A percentile compares a stretch with the other conserved stretches of the same genome.
Conservation (phyloP, 2,113 vertebrate species). For the Cichladusa arquata region DNA sequence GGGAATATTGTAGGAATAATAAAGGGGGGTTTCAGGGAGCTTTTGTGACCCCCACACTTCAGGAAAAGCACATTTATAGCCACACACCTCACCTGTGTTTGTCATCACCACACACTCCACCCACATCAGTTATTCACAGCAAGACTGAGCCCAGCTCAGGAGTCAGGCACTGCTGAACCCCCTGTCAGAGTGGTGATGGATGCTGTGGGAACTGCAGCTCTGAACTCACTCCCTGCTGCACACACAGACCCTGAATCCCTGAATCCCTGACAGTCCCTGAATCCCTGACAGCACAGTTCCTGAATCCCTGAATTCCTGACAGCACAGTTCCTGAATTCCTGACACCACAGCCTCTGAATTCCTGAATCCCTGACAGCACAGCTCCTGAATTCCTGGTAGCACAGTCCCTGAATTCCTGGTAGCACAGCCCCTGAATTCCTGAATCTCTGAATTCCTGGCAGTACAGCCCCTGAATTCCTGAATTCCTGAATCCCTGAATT, state of each 20-base stretch:
- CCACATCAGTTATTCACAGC: neutral
- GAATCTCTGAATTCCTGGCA: neutral
- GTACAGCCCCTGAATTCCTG: too few species aligned
- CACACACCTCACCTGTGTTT: accelerated
- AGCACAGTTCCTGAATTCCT: neutral
- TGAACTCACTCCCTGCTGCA: neutral
- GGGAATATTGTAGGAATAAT: neutral
- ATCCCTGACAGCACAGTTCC: neutral
- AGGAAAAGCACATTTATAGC: neutral
- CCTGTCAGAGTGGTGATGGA: neutral
- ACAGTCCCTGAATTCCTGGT: neutral
- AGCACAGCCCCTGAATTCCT: neutral
- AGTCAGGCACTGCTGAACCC: neutral
- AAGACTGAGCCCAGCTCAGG: neutral
- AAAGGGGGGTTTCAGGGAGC: accelerated
- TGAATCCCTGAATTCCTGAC: neutral
- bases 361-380: neutral
- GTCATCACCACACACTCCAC: neutral
- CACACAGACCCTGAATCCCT: neutral
- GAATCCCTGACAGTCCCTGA: neutral
- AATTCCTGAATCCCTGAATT: neutral
- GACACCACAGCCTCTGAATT: neutral
- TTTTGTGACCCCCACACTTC: neutral
- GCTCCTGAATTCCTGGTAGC: neutral
- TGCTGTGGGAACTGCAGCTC: neutral